Evolutionary conservation across 1,140 invertebrate genomes (phyloP).

Genomic region (Drosophila miranda): DNA sequence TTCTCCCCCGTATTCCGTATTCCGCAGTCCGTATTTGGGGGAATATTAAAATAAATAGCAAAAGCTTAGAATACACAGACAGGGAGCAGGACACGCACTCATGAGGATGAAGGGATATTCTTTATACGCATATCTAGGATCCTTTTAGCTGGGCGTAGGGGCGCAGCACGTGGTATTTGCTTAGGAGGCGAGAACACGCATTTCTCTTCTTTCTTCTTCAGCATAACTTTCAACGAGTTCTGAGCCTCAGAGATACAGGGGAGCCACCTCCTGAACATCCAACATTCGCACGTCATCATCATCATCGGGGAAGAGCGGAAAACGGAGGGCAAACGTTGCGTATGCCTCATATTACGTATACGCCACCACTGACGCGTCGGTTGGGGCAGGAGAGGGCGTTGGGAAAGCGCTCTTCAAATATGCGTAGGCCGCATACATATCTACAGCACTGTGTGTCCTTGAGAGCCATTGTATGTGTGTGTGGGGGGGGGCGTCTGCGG

Average conservation of each 20-base stretch:
- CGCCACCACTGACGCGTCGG: constrained; percentile 23
- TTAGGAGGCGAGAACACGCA: constrained; percentile 58
- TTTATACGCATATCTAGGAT: constrained; percentile 22
- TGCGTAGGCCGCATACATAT: constrained; percentile 62
- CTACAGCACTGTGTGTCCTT: constrained; percentile 49
- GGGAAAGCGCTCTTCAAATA: constrained; percentile 12
- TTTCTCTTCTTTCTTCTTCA: constrained; percentile 21
- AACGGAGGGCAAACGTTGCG: constrained; percentile 46
- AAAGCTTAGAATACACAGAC: constrained; percentile 29
- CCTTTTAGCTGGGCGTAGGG: constrained; percentile 27
- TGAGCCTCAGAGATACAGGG: constrained; percentile 7
- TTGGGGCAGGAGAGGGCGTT: constrained; percentile 6
- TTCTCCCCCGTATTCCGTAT: not conserved
- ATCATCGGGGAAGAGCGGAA: too few relatives aligned
- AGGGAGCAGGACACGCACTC: constrained; percentile 5
- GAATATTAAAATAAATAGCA: constrained; percentile 63
- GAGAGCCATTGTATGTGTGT: constrained; percentile 33
- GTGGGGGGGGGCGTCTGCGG: not conserved
- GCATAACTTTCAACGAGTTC: constrained; percentile 65
- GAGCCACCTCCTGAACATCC: constrained; percentile 15
- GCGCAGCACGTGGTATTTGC: constrained; percentile 59
- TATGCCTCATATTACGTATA: constrained; percentile 75
- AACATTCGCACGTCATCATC: constrained; percentile 30
- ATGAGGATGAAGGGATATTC: not conserved
- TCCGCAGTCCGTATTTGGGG: constrained; percentile 38